Evolutionary conservation across 1,140 invertebrate species (phyloP), one percentile per base, ranked within the genome.

Genomic region (Cydia splendana): DNA sequence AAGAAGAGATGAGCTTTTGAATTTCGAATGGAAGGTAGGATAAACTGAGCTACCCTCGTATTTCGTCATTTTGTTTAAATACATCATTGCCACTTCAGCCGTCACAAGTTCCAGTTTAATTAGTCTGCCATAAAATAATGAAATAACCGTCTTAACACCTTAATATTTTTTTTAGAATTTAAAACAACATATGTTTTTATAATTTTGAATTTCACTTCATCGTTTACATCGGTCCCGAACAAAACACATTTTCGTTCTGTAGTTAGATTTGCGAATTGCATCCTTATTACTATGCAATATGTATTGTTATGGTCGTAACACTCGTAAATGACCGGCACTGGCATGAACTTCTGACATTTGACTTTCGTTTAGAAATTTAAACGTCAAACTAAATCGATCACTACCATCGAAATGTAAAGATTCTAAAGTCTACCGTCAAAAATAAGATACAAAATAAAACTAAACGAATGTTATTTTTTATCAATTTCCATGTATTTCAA

Each of bases 1-100:
- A 18, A 74, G 71, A 77, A 76, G 34, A 73, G 81, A 81, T n/a
- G 77, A 65, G 30, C 9, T 62, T 74, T 42, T 69, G 80, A 75
- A 80, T 80, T 80, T 82, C 80, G n/a, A 73, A 51, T 34, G 51
- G 65, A 77, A 77, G 28, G 48, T 34, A 12, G 10, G 10, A 12
- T 20, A 77, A 77, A 24, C 20, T 53, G 53, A 10, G n/a, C 38
- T 71, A 71, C 67, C 67, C 67, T n/a, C 67, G n/a, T 42, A 71
- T 71, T 71, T 71, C 67, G 13, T 10, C n/a, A 12, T 71, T 71
- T 71, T 18, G 67, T 20, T 20, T 18, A 15, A 42, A 71, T 38
- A 10, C 24, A 4, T 45, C 5, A 71, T 24, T 20, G 28, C 9
- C 5, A 34, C 30, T n/a, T 18, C 18, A n/a, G n/a, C 9, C 7